Evolutionary conservation across 1,140 invertebrate genomes (phyloP).

Genomic region (Brachionus plicatilis): DNA sequence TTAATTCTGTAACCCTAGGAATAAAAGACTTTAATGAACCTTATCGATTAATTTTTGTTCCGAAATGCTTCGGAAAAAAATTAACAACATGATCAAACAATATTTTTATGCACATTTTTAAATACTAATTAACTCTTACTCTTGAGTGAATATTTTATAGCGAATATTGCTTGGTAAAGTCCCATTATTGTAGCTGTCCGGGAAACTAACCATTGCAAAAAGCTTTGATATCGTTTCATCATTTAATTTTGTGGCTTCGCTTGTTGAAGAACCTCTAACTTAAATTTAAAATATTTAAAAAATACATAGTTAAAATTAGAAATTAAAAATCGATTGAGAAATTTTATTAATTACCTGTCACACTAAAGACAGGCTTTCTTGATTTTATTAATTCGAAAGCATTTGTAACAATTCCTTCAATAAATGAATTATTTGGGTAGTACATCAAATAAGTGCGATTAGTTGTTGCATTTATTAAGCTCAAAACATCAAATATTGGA

Average conservation of each 20-base stretch:
- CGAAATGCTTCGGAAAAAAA: too few species aligned
- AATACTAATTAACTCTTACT: background rate
- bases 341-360: background rate
- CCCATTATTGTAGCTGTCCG: background rate
- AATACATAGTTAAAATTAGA: background rate
- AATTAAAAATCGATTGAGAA: background rate
- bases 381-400: background rate
- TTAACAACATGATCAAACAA: too few species aligned
- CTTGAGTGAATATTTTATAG: constrained; percentile 37
- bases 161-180: background rate
- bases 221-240: constrained; percentile 6
- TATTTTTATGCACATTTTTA: too few species aligned
- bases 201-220: constrained; percentile 14
- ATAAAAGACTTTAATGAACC: too few species aligned
- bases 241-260: background rate
- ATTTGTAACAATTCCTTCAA: background rate
- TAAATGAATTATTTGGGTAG: constrained; percentile 26
- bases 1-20: too few species aligned
- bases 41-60: too few species aligned
- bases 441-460: background rate
- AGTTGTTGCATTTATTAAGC: background rate
- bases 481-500: background rate
- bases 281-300: background rate
- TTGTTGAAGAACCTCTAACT: background rate
- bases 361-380: constrained; percentile 11